A percentile compares a stretch with the other conserved stretches of the same genome.
These are phyloP conservation scores for Campoplex nolae DNA, from an alignment of 2,888 invertebrate genomes.

Conservation along the genomic window DNA sequence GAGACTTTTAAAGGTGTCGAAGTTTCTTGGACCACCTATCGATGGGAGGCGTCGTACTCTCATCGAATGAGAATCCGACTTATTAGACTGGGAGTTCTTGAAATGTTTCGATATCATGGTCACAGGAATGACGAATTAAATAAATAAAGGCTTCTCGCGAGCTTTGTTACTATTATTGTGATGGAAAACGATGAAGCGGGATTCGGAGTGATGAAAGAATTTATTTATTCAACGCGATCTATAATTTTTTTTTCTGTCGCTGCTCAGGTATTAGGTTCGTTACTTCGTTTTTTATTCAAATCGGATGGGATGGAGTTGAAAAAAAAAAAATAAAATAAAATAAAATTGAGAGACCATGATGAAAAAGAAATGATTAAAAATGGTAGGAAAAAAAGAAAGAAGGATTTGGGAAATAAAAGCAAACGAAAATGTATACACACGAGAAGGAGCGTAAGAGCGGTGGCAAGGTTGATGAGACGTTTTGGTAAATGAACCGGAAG, in stretches of 20 bases:
- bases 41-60: conserved; percentile 10
- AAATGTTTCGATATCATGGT: conserved; percentile 1
- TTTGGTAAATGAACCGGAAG: conserved; percentile 68
- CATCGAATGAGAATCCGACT: conserved; percentile 26
- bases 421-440: not conserved
- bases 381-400: not conserved
- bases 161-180: not conserved
- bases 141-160: not conserved
- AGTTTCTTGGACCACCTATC: conserved; percentile 62
- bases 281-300: not conserved
- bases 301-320: conserved; percentile 21
- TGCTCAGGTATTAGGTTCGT: not conserved
- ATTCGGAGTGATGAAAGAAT: not conserved
- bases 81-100: not conserved
- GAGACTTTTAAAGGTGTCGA: conserved; percentile 43
- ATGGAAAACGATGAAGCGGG: not conserved
- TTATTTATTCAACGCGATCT: not conserved
- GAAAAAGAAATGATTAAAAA: conserved; percentile 9
- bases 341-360: conserved; percentile 1
- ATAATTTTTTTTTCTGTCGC: not conserved
- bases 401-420: conserved; percentile 17
- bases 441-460: conserved; percentile 66
- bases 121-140: conserved; percentile 16
- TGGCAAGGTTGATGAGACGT: conserved; percentile 63
- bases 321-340: no score